Conservation (phyloP, 1,140 invertebrate species). For the Sitophilus oryzae region DNA sequence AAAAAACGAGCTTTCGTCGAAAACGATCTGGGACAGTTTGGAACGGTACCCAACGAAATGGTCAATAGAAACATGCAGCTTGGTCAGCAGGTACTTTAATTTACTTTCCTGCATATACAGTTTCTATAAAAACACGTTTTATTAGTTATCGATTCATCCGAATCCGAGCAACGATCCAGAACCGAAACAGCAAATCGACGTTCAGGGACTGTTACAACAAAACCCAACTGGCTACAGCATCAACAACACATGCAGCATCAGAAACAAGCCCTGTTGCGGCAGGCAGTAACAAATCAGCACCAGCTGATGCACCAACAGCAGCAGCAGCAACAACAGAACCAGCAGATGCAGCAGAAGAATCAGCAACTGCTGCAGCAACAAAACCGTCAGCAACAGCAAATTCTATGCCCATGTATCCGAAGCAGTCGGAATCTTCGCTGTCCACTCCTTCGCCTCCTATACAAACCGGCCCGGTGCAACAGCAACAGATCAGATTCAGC, state of each 20-base stretch:
- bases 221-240: background rate
- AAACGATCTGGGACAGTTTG: constrained; percentile 35
- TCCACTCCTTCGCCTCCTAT: background rate
- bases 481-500: constrained; percentile 9
- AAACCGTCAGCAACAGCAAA: constrained; percentile 4
- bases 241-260: constrained; percentile 2
- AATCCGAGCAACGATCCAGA: background rate
- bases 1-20: constrained; percentile 58
- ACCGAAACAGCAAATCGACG: background rate
- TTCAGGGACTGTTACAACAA: background rate
- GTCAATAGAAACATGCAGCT: constrained; percentile 19
- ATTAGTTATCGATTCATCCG: too few relatives aligned
- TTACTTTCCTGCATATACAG: background rate
- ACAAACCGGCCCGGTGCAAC: background rate
- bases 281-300: constrained; percentile 1
- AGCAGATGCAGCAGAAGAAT: background rate
- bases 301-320: background rate
- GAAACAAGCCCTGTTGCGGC: background rate
- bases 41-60: constrained; percentile 18
- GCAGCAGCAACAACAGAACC: background rate
- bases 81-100: constrained; percentile 4
- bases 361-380: constrained; percentile 11
- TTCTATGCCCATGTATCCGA: background rate
- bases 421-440: background rate
- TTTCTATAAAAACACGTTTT: background rate